Conservation (phyloP, 2,113 vertebrate species). For the Gopherus flavomarginatus region DNA sequence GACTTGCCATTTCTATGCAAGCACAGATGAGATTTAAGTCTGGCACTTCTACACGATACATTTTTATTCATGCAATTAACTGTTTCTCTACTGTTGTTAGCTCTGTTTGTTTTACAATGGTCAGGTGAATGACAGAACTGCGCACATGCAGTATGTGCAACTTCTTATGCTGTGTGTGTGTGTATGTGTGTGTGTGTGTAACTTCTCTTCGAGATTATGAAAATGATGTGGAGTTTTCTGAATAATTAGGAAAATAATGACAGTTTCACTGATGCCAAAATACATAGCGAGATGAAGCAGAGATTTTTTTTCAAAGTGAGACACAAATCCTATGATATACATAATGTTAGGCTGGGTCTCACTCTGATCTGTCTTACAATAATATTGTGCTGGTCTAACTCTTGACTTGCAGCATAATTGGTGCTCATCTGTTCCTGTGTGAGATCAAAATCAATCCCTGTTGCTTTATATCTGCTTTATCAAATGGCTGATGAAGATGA, state of each 20-base stretch:
- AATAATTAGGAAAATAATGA: not conserved
- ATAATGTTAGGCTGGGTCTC: not conserved
- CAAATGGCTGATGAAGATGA: not conserved
- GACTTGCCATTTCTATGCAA: fast-evolving
- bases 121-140: fast-evolving
- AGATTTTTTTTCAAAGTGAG: not conserved
- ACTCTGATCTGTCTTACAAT: not conserved
- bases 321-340: not conserved
- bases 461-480: not conserved
- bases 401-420: fast-evolving
- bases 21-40: fast-evolving
- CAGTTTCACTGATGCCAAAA: not conserved
- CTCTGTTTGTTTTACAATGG: fast-evolving
- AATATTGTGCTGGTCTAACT: fast-evolving
- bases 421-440: not conserved
- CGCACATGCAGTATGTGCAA: fast-evolving
- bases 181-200: fast-evolving
- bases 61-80: not conserved
- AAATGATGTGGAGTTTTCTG: fast-evolving
- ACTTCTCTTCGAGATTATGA: not conserved
- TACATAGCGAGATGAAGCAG: not conserved
- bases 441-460: not conserved
- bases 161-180: too few species aligned
- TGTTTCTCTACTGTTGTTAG: fast-evolving
- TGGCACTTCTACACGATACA: fast-evolving